Evolutionary conservation across 2,113 vertebrate species (phyloP).

Genomic region (Hymenochirus boettgeri): DNA sequence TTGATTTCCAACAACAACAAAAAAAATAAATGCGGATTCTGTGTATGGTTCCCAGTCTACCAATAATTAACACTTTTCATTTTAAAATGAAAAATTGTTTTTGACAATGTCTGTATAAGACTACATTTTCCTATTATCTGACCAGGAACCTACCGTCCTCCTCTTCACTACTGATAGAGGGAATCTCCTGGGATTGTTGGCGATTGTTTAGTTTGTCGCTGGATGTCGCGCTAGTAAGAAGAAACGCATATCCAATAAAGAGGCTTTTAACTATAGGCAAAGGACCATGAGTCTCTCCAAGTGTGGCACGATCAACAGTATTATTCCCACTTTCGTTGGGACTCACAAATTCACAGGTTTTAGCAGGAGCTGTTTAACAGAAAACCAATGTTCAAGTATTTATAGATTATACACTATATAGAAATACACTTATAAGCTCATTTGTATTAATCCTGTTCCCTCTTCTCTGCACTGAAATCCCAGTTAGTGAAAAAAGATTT

Average conservation of each 20-base stretch:
- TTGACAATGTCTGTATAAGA: background rate
- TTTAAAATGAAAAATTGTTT: too few species aligned
- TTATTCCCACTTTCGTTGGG: constrained; percentile 70
- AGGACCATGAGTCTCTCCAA: constrained; percentile 72
- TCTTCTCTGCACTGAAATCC: too few species aligned
- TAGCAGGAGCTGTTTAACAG: constrained; percentile 49
- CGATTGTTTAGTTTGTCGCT: constrained; percentile 69
- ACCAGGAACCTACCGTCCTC: constrained; percentile 75
- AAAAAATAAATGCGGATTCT: too few species aligned
- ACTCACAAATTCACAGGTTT: constrained; percentile 57
- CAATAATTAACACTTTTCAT: background rate
- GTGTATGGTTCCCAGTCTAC: too few species aligned
- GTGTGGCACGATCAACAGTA: constrained; percentile 50
- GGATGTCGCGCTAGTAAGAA: constrained; percentile 84
- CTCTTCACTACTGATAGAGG: constrained; percentile 64
- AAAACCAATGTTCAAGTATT: too few species aligned
- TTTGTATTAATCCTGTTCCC: too few species aligned
- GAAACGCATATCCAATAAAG: constrained; percentile 92
- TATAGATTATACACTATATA: too few species aligned
- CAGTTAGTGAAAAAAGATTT: too few species aligned
- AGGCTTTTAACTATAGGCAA: constrained; percentile 81
- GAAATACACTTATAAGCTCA: too few species aligned
- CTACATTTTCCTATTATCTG: too few species aligned
- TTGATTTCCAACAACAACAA: too few species aligned
- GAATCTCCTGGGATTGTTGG: constrained; percentile 54